These are phyloP conservation scores for Halictus ligatus DNA, from an alignment of 2,888 invertebrate species.

Conservation along the genomic window DNA sequence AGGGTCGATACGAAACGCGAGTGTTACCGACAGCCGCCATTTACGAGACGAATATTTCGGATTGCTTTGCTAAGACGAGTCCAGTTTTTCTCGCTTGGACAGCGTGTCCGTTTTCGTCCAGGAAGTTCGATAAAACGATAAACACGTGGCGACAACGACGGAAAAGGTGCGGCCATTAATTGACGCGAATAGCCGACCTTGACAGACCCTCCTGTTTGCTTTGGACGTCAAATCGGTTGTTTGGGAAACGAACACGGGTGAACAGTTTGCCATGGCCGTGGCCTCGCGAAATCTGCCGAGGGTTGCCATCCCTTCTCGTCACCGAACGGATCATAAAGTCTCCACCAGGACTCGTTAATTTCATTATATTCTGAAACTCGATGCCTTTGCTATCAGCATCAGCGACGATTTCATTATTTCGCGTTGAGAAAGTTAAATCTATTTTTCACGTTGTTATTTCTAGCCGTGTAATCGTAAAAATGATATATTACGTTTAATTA, in stretches of 20 bases:
- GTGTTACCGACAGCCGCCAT: not conserved
- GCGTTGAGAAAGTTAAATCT: not conserved
- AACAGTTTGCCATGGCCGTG: not conserved
- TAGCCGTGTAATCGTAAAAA: no score
- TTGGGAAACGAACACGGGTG: constrained; percentile 17
- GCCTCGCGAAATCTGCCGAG: not conserved
- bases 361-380: not conserved
- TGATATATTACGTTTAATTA: not conserved
- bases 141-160: not conserved
- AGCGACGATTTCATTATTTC: no score
- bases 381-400: no score
- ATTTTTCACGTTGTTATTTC: not conserved
- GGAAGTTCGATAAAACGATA: constrained; percentile 11
- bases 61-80: not conserved
- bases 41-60: not conserved
- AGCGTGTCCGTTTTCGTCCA: not conserved
- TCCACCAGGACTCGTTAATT: not conserved
- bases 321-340: not conserved
- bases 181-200: constrained; percentile 41
- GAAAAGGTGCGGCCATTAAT: constrained; percentile 34
- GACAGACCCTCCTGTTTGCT: constrained; percentile 38
- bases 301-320: not conserved
- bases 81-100: not conserved
- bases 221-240: constrained; percentile 21
- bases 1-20: not conserved